Evolutionary conservation across 2,113 vertebrate genomes (phyloP), one percentile per base, ranked within the genome.

Genomic region (Oostethus manadensis): DNA sequence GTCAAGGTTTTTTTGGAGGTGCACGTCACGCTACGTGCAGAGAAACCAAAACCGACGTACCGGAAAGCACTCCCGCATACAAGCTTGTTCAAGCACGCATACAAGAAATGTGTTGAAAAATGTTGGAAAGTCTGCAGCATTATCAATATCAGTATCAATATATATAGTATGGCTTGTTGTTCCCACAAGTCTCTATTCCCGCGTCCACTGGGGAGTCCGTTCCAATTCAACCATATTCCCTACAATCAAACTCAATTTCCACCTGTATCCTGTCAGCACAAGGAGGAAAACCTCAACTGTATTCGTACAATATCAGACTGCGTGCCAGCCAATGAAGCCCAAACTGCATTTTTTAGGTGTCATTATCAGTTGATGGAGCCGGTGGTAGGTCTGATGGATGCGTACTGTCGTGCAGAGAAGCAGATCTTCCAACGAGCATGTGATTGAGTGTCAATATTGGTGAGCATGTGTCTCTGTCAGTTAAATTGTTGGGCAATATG

Each of bases 391-490:
- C 47, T 38, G 55, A 26, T 21, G 49, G 44, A 51, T 44, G 20
- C 35, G 49, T 35, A 1, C 17, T 8, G 18, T 10, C 43, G 33
- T 13, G 13, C 45, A 46, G 16, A 46, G n/a, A 46, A 7, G 17
- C 46, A 18, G 20, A 20, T 47, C 10, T 8, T 20, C 7, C 9
- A 47, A n/a, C 46, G 4, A 47, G 46, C 38, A 42, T 47, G n/a
- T 47, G 46, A 67, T 47, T 62, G 44, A 70, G 57, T 22, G 68
- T 56, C 8, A 22, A 66, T 66, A 75, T 79, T 64, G 65, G 18
- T 69, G 71, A 44, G 60, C 14, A 11, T 67, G 68, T 51, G 46
- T 83, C 77, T 81, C 73, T 62, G 68, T 78, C 63, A 51, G 50
- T 65, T 73, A 57, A 73, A 70, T 74, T 50, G 45, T 56, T 4